Base-by-base conservation (phyloP, 2,888 invertebrate genomes). In the Allacma fusca region DNA sequence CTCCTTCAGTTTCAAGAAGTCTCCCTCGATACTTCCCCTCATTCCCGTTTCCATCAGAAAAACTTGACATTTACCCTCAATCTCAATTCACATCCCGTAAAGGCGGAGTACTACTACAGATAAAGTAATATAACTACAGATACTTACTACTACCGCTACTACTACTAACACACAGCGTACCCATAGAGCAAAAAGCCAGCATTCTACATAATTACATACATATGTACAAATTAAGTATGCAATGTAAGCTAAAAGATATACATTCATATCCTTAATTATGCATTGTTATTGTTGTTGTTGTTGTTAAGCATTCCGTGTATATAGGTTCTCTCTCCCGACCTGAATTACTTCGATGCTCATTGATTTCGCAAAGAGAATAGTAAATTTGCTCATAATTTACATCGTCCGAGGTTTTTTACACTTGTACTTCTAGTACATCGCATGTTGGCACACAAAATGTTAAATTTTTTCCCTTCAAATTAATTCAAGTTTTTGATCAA, bases 41-140 rank as follows among this genome's bases (percentile, higher is more conserved):
- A 62, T 62, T 13, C 24, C 13, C 62, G 26, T 24, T 23, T 12
- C 12, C 23, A 62, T 23, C 13, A 62, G 21, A 62, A 24, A 62
- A 62, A 5, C 23, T 62, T 62, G 62, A 24, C 62, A 62, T 57
- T 62, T 62, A 62, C 24, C 62, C 62, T 62, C 62, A 24, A 62
- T 62, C 62, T 62, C 62, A 24, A 62, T 62, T 62, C 62, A 62
- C n/a, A 24, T 62, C 62, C 62, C 62, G 62, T 62, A 16, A 16
- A 57, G 57, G 57, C 21, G 19, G 21, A 19, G 21, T 16, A 57
- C 4, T 57, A 16, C 7, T 21, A 21, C 7, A 4, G 16, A 34
- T 34, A 34, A 9, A 34, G 34, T 34, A 34, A 9, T 34, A 34
- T 9, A 34, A 34, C 5, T 34, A 34, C 34, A 34, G 34, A n/a